phyloP scores from a whole-genome alignment of 2,888 invertebrate genomes.

The Hetaerina titia region DNA sequence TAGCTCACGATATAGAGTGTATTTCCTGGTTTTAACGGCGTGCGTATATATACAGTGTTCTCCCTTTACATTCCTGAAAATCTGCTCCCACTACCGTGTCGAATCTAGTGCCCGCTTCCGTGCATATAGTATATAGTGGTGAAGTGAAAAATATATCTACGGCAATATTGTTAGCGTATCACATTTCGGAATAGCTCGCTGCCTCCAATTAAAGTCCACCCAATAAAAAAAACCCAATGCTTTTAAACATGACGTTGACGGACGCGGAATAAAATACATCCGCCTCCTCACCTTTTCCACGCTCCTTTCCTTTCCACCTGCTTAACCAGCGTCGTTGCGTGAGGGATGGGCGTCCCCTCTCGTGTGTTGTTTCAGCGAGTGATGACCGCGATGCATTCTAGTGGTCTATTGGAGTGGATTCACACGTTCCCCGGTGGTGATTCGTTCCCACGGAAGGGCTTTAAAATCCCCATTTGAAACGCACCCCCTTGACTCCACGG shows the following conservation, averaged over 20 bases:
- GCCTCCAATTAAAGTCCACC: too few relatives aligned
- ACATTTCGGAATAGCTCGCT: too few relatives aligned
- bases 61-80: too few relatives aligned
- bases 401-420: background rate
- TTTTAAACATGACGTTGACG: background rate
- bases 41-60: too few relatives aligned
- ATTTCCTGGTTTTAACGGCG: too few relatives aligned
- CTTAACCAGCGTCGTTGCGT: background rate
- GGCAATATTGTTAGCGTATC: too few relatives aligned
- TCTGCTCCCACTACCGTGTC: too few relatives aligned
- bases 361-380: background rate
- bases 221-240: too few relatives aligned
- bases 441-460: background rate
- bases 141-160: too few relatives aligned
- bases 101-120: too few relatives aligned
- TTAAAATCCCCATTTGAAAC: constrained; percentile 24
- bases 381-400: background rate
- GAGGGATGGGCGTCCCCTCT: background rate
- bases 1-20: too few relatives aligned
- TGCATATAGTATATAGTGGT: too few relatives aligned
- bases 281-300: background rate
- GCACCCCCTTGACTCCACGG: background rate
- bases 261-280: background rate
- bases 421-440: background rate
- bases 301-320: background rate